phyloP scores from a whole-genome alignment of 2,888 invertebrate genomes.

The Rhagophthalmus giganteus region DNA sequence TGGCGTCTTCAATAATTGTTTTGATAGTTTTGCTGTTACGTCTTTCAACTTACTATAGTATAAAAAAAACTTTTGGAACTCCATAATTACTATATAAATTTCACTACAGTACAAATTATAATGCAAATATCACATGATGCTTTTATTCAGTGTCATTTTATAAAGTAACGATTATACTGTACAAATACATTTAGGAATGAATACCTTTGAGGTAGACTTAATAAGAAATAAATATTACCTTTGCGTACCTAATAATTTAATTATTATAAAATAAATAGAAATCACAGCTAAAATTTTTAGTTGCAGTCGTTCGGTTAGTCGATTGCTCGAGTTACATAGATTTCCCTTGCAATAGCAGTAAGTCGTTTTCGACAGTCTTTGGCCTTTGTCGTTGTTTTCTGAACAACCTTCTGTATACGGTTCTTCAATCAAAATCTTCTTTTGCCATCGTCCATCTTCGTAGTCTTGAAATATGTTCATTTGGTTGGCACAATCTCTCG shows the following conservation, averaged over 20 bases:
- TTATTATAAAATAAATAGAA: conserved; percentile 9
- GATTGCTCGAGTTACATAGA: conserved; percentile 67
- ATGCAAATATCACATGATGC: background rate
- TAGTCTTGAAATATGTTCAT: conserved; percentile 66
- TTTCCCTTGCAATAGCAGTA: conserved; percentile 77
- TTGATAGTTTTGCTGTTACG: too few species aligned
- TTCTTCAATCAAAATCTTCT: conserved; percentile 66
- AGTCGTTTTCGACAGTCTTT: conserved; percentile 63
- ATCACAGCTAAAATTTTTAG: conserved; percentile 41
- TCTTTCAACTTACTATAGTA: too few species aligned
- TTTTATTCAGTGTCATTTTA: background rate
- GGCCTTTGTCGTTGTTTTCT: conserved; percentile 65
- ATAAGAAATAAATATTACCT: background rate
- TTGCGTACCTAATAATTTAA: background rate
- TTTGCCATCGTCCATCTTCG: conserved; percentile 66
- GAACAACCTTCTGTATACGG: conserved; percentile 74
- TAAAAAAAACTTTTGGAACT: too few species aligned
- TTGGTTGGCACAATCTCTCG: conserved; percentile 76
- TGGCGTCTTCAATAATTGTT: too few species aligned
- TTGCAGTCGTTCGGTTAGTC: conserved; percentile 36
- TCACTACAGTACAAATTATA: too few species aligned
- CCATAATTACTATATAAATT: too few species aligned
- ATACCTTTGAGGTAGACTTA: background rate
- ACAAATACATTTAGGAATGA: background rate
- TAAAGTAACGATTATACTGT: background rate